Percentiles rank a stretch among this genome's conserved stretches.
phyloP scores from a whole-genome alignment of 2,113 vertebrate species.

The Planiliza haematocheilus region DNA sequence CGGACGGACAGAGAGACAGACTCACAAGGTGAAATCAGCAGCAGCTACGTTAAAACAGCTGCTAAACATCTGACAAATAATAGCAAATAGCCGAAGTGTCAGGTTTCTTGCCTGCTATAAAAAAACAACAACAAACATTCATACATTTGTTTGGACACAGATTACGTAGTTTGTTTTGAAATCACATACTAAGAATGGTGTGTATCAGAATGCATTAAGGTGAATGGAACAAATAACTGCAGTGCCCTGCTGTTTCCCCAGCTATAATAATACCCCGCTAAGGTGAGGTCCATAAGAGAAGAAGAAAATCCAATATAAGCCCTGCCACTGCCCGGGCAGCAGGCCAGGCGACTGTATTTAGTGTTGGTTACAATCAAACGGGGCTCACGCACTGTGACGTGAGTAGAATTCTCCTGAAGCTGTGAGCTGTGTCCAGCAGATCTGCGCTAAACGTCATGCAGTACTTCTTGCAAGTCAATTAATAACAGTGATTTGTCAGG shows the following conservation, averaged over 20 bases:
- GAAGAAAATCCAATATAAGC: conserved; percentile 25
- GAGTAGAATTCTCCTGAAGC: conserved; percentile 1
- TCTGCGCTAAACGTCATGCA: conserved; percentile 15
- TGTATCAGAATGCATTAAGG: conserved; percentile 7
- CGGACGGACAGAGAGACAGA: no score
- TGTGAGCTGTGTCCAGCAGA: conserved; percentile 9
- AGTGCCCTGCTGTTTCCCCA: conserved; percentile 1
- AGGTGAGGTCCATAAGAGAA: conserved; percentile 4
- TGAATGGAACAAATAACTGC: background rate
- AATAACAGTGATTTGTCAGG: conserved; percentile 43
- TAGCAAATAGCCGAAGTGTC: no score
- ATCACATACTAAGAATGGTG: background rate
- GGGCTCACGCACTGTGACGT: conserved; percentile 26
- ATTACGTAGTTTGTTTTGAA: background rate
- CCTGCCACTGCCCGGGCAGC: conserved; percentile 13
- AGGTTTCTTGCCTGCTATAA: no score
- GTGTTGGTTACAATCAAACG: conserved; percentile 35
- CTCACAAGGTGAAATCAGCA: no score
- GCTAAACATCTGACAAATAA: no score
- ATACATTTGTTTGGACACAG: no score
- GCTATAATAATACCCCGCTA: conserved; percentile 11
- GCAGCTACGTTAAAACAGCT: no score
- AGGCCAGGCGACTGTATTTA: conserved; percentile 16
- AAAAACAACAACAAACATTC: no score
- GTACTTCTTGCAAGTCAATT: conserved; percentile 19